Evolutionary conservation across 2,113 vertebrate species (phyloP).

Genomic region (Sitta europaea): DNA sequence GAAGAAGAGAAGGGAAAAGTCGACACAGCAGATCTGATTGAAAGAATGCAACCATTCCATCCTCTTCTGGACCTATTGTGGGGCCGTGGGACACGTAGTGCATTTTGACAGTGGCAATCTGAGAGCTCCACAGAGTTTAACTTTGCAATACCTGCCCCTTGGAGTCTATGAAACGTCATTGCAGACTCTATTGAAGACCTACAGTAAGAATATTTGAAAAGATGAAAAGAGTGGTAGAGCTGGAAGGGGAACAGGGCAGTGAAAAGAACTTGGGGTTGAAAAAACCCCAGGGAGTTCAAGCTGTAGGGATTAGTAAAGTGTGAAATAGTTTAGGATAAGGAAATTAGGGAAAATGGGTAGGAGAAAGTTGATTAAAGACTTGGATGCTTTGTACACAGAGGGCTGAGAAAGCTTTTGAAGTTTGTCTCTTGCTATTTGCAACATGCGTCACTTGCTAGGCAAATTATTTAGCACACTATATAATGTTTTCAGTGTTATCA

Average conservation of each 20-base stretch:
- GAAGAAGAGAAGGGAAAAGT: background rate
- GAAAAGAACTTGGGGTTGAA: background rate
- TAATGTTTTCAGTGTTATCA: background rate
- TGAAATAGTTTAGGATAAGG: conserved; percentile 4
- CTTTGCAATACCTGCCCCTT: background rate
- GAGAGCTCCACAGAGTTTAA: background rate
- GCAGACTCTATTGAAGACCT: background rate
- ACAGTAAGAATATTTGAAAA: background rate
- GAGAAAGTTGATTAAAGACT: background rate
- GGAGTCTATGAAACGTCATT: background rate
- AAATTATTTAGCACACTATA: background rate
- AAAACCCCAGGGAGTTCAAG: background rate
- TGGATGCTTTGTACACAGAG: background rate
- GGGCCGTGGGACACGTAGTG: background rate
- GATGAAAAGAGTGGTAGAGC: background rate
- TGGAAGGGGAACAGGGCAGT: background rate
- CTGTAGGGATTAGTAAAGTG: background rate
- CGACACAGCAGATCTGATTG: background rate
- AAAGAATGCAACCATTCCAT: background rate
- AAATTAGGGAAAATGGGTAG: background rate
- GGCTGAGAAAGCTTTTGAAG: conserved; percentile 8
- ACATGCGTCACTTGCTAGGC: background rate
- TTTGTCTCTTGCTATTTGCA: conserved; percentile 27
- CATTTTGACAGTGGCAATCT: background rate
- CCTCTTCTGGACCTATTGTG: background rate